Percentiles rank a stretch among this genome's conserved stretches.
These are phyloP conservation scores for Bellardia bayeri DNA, from an alignment of 2,888 invertebrate species.

Conservation along the genomic window DNA sequence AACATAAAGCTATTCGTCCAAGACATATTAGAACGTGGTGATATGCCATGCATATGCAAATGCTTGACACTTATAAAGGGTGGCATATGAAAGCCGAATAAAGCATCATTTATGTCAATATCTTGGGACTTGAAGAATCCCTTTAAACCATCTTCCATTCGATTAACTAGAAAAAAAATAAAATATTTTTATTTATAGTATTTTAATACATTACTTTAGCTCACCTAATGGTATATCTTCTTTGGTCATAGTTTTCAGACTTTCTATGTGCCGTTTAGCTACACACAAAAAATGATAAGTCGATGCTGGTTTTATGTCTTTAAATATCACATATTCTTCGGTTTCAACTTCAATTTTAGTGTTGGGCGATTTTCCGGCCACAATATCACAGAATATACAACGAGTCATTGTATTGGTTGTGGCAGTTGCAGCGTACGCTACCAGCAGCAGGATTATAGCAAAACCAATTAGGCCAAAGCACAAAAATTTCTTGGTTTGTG, in stretches of 20 bases:
- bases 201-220: constrained; percentile 73
- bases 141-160: constrained; percentile 86
- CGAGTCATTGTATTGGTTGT: constrained; percentile 74
- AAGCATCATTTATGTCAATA: constrained; percentile 84
- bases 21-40: constrained; percentile 91
- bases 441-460: constrained; percentile 63
- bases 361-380: constrained; percentile 85
- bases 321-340: constrained; percentile 91
- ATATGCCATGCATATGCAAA: constrained; percentile 92
- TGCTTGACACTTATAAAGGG: constrained; percentile 93
- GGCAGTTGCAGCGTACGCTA: constrained; percentile 52
- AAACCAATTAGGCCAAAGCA: constrained; percentile 61
- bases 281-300: constrained; percentile 91
- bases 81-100: constrained; percentile 95
- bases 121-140: constrained; percentile 85
- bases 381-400: constrained; percentile 92
- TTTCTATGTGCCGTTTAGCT: constrained; percentile 90
- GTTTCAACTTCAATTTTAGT: constrained; percentile 89
- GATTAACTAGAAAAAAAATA: constrained; percentile 86
- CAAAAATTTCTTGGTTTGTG: constrained; percentile 62
- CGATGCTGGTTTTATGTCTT: constrained; percentile 93
- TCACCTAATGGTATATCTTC: constrained; percentile 90
- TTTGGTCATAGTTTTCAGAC: constrained; percentile 88
- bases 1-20: constrained; percentile 88
- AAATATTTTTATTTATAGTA: background rate